These are phyloP conservation scores for Aplochiton taeniatus DNA, from an alignment of 2,797 vertebrate genomes.

Conservation along the genomic window DNA sequence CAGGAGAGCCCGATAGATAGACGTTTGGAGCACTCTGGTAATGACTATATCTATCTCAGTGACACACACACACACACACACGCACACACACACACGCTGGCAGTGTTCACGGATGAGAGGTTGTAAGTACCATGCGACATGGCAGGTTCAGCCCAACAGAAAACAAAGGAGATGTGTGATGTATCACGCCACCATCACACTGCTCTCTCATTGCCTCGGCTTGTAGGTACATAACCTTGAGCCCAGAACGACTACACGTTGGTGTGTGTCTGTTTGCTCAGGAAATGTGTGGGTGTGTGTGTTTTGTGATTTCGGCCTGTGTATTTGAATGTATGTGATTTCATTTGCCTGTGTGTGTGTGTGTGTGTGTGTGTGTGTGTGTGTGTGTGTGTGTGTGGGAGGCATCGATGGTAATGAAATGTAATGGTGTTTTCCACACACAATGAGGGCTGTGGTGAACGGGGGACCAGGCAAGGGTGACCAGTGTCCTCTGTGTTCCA, in stretches of 20 bases:
- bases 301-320: not conserved
- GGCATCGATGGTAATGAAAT: conserved; percentile 43
- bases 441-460: conserved; percentile 43
- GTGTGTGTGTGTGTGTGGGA: conserved; percentile 32
- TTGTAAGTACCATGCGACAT: conserved; percentile 54
- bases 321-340: not conserved
- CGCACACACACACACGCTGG: not conserved
- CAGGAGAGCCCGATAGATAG: conserved; percentile 29
- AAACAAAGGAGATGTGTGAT: conserved; percentile 54
- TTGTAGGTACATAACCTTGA: conserved; percentile 65
- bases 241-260: not conserved
- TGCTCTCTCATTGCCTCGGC: conserved; percentile 3
- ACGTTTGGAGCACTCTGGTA: conserved; percentile 41
- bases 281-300: not conserved
- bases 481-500: conserved; percentile 1
- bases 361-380: conserved; percentile 7
- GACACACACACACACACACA: conserved; percentile 55
- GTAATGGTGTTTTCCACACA: conserved; percentile 42
- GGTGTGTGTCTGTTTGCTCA: not conserved
- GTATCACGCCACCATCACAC: conserved; percentile 48
- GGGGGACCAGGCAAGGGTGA: conserved; percentile 3
- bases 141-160: conserved; percentile 55
- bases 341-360: not conserved
- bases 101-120: conserved; percentile 67
- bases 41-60: conserved; percentile 68